Percentiles rank a stretch among this genome's conserved stretches.
Evolutionary conservation across 2,113 vertebrate genomes (phyloP).

Genomic region (Nyctibius bracteatus): DNA sequence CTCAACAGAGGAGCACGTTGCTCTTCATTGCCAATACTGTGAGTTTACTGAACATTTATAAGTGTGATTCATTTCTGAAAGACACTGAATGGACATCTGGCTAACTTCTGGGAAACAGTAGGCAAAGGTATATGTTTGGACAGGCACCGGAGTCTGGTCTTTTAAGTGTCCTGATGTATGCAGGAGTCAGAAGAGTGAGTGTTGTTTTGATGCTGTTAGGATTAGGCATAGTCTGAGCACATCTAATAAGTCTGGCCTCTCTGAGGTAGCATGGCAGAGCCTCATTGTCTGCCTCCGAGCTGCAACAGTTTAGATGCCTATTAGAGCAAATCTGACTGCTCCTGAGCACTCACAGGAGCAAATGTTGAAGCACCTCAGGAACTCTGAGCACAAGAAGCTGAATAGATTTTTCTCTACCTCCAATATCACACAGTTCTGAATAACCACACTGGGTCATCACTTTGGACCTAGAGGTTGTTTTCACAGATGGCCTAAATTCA

Average conservation of each 20-base stretch:
- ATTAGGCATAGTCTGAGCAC: background rate
- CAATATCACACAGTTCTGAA: background rate
- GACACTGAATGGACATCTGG: constrained; percentile 24
- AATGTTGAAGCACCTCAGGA: background rate
- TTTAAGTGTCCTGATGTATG: constrained; percentile 27
- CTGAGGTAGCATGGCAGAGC: constrained; percentile 2
- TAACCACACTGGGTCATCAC: accelerated
- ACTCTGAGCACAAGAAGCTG: background rate
- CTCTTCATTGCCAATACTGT: background rate
- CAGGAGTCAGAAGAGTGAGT: constrained; percentile 32
- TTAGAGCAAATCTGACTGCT: background rate
- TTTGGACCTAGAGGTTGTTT: background rate
- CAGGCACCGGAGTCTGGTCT: constrained; percentile 9
- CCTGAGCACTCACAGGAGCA: background rate
- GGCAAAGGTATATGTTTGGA: constrained; percentile 13
- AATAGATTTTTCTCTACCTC: background rate
- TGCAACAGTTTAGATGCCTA: background rate
- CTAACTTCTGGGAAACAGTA: constrained; percentile 18
- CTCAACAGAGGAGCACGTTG: background rate
- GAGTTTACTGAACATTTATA: background rate
- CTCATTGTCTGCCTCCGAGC: constrained; percentile 14
- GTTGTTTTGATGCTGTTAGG: constrained; percentile 43
- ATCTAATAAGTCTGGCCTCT: constrained; percentile 26
- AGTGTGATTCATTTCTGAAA: constrained; percentile 37
- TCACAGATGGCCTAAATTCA: background rate